Base-by-base conservation (phyloP, 2,797 vertebrate genomes). In the Peromyscus nudipes region DNA sequence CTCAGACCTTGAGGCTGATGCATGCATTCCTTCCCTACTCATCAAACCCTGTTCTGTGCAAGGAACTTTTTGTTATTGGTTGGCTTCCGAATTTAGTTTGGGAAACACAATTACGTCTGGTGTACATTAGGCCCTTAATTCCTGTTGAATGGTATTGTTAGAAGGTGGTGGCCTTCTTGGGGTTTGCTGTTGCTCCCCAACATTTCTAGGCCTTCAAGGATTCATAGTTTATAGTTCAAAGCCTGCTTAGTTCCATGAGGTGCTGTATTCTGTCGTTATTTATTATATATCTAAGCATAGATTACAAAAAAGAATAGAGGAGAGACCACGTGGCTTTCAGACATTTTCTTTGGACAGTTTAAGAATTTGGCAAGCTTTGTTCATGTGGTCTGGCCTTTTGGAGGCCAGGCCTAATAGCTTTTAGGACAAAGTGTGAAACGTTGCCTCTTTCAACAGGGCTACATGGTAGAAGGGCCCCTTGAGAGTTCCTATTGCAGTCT, bases 401-500 rank as follows among this genome's bases (percentile, higher is more conserved):
- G 77, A 92, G 43, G 62, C 71, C 31, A 34, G 23, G 19, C n/a
- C 79, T 95, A 93, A 80, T 71, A 94, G 75, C 46, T 82, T 91
- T 93, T 67, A 95, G 91, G 65, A 92, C 64, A 79, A 91, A 89
- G 60, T 92, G 46, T 77, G 84, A 89, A 97, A 94, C 0, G 1
- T 65, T 89, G 46, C 43, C 75, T 94, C 88, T 96, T 96, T 90
- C 67, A 93, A 75, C 69, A 82, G 40, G 31, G 43, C 69, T 84
- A 31, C 23, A 0, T 46, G 37, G 76, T 89, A 64, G 91, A 95
- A 94, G 71, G 49, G 62, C 55, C 97, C 75, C 96, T 76, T 76
- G 96, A 96, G 96, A 95, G 84, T 89, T 94, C 83, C 62, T 84
- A 10, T 79, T 96, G 87, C 23, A 89, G 89, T 79, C 86, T 90